A percentile compares a stretch with the other conserved stretches of the same genome.
These are phyloP conservation scores for Pachyseris speciosa DNA, from an alignment of 64 coral and sea anemone species.

Conservation along the genomic window DNA sequence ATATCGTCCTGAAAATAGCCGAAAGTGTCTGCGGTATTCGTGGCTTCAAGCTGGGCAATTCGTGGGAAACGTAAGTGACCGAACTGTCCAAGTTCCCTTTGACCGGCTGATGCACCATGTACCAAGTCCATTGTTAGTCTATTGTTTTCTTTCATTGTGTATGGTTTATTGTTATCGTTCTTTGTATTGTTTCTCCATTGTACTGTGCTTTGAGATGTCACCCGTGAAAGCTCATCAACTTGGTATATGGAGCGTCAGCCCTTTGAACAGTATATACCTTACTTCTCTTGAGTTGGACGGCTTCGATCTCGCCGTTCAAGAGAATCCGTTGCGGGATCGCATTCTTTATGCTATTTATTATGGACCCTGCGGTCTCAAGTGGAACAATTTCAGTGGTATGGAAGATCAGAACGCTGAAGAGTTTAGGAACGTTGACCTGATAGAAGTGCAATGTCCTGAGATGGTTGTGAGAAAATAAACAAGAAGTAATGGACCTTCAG, in stretches of 20 bases:
- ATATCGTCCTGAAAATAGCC: background rate
- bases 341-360: constrained; percentile 56
- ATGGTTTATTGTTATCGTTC: too few species aligned
- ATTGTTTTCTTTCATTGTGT: too few species aligned
- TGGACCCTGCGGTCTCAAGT: constrained; percentile 51
- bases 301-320: constrained; percentile 14
- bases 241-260: too few species aligned
- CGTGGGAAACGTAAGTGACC: constrained; percentile 39
- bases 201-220: too few species aligned
- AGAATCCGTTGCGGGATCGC: constrained; percentile 15
- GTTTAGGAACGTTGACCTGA: background rate
- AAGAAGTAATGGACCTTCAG: constrained; percentile 13
- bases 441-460: constrained; percentile 45
- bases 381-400: background rate
- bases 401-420: background rate
- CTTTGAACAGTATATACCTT: constrained; percentile 56
- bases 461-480: constrained; percentile 40
- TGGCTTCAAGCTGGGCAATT: constrained; percentile 18
- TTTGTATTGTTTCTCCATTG: too few species aligned
- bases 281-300: constrained; percentile 27
- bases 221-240: too few species aligned
- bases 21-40: constrained; percentile 27
- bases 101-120: too few species aligned
- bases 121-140: too few species aligned
- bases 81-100: constrained; percentile 49